phyloP scores from a whole-genome alignment of 2,888 invertebrate species.

The Tolmerus cingulatus region DNA sequence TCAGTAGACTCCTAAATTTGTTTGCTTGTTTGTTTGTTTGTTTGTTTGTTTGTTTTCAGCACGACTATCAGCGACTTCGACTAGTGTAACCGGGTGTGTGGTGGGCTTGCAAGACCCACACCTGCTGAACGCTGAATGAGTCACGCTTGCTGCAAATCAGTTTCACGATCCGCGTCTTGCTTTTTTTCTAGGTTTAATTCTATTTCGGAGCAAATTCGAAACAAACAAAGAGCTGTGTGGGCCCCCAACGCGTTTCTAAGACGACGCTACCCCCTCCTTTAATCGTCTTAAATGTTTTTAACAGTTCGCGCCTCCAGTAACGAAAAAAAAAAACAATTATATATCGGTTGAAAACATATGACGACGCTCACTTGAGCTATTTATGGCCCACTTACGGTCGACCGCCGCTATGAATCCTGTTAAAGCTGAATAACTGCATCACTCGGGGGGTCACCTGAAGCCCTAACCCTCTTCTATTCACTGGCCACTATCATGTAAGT shows the following conservation, averaged over 20 bases:
- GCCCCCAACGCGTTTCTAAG: neutral
- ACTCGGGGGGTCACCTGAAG: neutral
- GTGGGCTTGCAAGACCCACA: neutral
- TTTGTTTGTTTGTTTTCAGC: neutral
- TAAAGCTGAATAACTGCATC: neutral
- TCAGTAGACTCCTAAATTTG: neutral
- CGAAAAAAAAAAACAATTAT: neutral
- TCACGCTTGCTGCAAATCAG: neutral
- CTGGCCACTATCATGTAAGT: neutral
- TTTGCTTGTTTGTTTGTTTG: neutral
- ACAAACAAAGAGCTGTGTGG: neutral
- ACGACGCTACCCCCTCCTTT: neutral
- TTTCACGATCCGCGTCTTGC: neutral
- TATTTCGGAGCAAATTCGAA: neutral
- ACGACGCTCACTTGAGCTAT: neutral
- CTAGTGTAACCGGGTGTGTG: neutral
- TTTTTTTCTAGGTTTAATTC: neutral
- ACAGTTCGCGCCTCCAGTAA: neutral
- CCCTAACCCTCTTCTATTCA: neutral
- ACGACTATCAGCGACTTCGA: neutral
- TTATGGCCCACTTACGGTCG: neutral
- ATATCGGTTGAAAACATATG: neutral
- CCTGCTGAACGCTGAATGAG: neutral
- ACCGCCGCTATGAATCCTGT: neutral
- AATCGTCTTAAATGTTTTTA: neutral